These are phyloP conservation scores for Glaucomys volans DNA, from an alignment of 2,113 vertebrate species.

Conservation along the genomic window DNA sequence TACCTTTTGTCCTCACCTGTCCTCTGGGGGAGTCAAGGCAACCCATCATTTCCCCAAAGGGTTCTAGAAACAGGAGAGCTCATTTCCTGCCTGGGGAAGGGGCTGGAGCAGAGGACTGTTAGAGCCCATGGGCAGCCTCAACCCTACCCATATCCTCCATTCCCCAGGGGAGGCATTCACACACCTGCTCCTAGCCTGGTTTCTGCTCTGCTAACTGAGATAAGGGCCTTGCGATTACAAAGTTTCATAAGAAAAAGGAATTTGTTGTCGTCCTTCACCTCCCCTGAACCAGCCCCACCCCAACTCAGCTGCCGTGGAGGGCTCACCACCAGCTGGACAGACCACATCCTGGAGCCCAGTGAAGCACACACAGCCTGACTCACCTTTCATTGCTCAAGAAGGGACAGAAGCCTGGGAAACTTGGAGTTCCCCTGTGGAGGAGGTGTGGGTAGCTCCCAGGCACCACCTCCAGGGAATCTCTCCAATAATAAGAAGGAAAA, in stretches of 20 bases:
- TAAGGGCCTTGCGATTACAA: neutral
- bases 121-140: neutral
- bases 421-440: neutral
- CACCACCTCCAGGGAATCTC: neutral
- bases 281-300: neutral
- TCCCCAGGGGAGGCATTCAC: neutral
- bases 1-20: neutral
- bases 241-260: slow-evolving; percentile 58
- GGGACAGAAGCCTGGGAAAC: neutral
- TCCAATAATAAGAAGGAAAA: neutral
- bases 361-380: neutral
- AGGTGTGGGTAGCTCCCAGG: neutral
- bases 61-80: neutral
- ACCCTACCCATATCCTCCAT: neutral
- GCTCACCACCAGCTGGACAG: neutral
- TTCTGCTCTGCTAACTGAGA: neutral
- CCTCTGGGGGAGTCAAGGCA: neutral
- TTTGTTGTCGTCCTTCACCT: neutral
- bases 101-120: neutral
- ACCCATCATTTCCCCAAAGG: neutral
- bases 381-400: neutral
- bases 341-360: neutral
- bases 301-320: neutral
- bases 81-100: neutral
- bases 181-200: neutral